Conservation (phyloP, 92 coral and sea anemone genomes). For the Paragorgia papillata region DNA sequence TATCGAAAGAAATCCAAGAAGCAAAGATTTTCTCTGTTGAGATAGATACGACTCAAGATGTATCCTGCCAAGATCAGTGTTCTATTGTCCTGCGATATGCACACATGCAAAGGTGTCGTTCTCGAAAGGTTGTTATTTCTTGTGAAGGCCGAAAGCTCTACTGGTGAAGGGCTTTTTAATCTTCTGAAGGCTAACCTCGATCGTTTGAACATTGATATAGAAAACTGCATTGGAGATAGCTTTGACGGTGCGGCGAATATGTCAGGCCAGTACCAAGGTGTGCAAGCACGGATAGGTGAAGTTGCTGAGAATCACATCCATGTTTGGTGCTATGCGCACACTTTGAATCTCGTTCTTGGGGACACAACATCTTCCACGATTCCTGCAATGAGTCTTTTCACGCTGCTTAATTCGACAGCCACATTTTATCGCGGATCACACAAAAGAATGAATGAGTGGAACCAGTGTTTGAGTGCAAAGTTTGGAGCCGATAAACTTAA, state of each 20-base stretch:
- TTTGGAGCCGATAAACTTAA: conserved; percentile 16
- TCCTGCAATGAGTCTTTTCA: background rate
- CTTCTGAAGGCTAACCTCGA: background rate
- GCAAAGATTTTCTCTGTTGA: conserved; percentile 9
- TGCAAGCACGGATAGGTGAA: background rate
- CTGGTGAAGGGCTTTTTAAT: conserved; percentile 9
- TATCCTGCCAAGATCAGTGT: conserved; percentile 4
- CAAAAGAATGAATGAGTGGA: conserved; percentile 11
- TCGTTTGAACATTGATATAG: background rate
- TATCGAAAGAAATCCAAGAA: conserved; percentile 1
- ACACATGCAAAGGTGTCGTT: background rate
- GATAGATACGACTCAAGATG: conserved; percentile 17
- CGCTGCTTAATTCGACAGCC: conserved; percentile 4
- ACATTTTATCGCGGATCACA: conserved; percentile 7
- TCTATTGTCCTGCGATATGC: background rate
- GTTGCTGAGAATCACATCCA: conserved; percentile 15
- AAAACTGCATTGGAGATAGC: conserved; percentile 11
- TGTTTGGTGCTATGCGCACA: conserved; percentile 26
- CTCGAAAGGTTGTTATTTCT: background rate
- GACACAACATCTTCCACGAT: background rate
- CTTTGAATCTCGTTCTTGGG: conserved; percentile 8
- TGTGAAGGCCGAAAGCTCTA: background rate
- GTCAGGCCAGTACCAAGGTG: conserved; percentile 6
- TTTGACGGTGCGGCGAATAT: conserved; percentile 7
- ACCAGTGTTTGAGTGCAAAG: background rate